Conservation (phyloP, 2,797 vertebrate genomes). For the Brachyalestes nurse region DNA sequence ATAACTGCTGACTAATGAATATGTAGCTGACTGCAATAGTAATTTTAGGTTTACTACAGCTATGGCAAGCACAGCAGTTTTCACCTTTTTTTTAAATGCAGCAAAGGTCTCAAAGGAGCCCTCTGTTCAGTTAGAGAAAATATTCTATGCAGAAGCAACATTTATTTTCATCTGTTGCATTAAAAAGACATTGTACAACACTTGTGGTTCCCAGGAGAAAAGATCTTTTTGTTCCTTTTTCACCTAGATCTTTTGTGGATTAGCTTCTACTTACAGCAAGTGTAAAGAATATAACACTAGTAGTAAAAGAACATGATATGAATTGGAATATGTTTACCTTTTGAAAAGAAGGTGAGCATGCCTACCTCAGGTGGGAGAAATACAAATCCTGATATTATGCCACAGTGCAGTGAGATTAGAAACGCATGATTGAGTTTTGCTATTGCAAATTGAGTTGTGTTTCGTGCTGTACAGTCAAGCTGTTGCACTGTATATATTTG, state of each 20-base stretch:
- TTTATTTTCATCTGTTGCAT: slow-evolving; percentile 8
- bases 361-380: neutral
- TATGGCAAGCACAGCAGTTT: neutral
- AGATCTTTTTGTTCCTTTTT: too few relatives aligned
- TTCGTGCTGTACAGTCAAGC: neutral
- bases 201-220: neutral
- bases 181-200: neutral
- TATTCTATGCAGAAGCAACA: neutral
- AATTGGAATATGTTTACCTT: neutral
- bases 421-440: neutral
- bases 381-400: neutral
- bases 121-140: neutral
- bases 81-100: neutral
- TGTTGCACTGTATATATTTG: too few relatives aligned
- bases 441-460: neutral
- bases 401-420: neutral
- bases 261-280: slow-evolving; percentile 18
- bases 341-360: neutral
- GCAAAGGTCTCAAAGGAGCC: neutral
- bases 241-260: neutral
- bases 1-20: neutral
- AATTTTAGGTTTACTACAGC: slow-evolving; percentile 1
- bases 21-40: neutral
- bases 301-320: neutral
- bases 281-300: neutral